phyloP scores from a whole-genome alignment of 2,888 invertebrate genomes.

The Myathropa florea region DNA sequence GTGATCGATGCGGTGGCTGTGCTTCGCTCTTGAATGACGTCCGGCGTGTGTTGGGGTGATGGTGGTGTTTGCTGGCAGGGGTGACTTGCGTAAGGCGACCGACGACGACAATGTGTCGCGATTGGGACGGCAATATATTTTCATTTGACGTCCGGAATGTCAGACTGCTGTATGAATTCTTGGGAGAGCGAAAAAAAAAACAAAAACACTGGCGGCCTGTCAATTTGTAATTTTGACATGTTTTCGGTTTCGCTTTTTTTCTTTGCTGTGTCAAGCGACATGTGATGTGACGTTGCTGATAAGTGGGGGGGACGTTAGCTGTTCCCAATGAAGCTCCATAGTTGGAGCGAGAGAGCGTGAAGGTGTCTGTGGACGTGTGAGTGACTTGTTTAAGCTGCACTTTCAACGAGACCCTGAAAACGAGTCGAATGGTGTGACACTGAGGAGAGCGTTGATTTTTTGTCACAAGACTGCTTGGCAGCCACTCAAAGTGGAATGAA shows the following conservation, averaged over 20 bases:
- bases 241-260: neutral
- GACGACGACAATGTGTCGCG: neutral
- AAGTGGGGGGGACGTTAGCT: neutral
- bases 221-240: neutral
- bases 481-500: neutral
- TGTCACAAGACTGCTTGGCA: neutral
- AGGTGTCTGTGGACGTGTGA: too few species aligned
- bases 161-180: neutral
- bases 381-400: neutral
- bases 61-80: neutral
- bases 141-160: neutral
- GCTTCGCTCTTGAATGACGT: neutral
- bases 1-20: conserved; percentile 11
- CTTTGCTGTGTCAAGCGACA: neutral
- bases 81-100: neutral
- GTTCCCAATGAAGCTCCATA: too few species aligned
- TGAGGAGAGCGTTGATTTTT: neutral
- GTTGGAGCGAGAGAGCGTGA: neutral
- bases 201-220: neutral
- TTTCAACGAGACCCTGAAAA: neutral
- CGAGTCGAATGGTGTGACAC: neutral
- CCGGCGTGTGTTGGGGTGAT: neutral
- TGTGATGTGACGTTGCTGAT: neutral
- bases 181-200: neutral
- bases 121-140: neutral